Evolutionary conservation across 2,888 invertebrate species (phyloP), one percentile per base, ranked within the genome.

Genomic region (Glyphotaelius pellucidus): DNA sequence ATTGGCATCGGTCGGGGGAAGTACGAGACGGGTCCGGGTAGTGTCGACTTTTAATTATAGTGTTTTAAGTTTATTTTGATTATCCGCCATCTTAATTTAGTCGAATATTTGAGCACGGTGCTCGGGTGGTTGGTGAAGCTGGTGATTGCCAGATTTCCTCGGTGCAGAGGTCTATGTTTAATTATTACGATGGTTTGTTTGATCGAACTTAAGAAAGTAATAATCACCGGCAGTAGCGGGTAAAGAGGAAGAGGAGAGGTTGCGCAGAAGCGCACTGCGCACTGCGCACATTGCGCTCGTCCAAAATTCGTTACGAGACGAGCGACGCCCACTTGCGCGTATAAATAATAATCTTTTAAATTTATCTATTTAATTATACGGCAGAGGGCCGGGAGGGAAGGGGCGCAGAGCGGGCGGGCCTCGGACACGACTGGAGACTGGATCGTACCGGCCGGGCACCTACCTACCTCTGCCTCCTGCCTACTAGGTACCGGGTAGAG

Each of bases 331-430:
- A 93, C 93, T 92, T 92, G 92, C 93, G 93, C 93, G 93, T 93
- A 93, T 93, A 93, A 93, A 93, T 93, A 93, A 93, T 93, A 93
- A 93, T 93, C 93, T 93, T 93, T 93, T 93, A 92, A 93, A 93
- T 93, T 93, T 93, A 93, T 93, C 93, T 93, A 93, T 93, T 93
- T 93, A 93, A 93, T 93, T 93, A 93, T 93, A 93, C 92, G 90
- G 91, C 92, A 80, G 92, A 80, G 79, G 93, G 87, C 80, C 52
- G 88, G 90, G 84, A 80, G 86, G 92, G 91, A 85, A 67, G 80
- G 90, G 47, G 92, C n/a, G 90, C 81, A 42, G 90, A 81, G 90
- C 81, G 91, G 91, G 92, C 81, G 83, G 93, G 91, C 85, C 80
- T 90, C 89, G 91, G 87, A 79, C 67, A 87, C 90, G 90, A 38